Percentiles rank a stretch among this genome's conserved stretches.
Conservation (phyloP, 2,797 vertebrate genomes). For the Gambelia wislizenii region DNA sequence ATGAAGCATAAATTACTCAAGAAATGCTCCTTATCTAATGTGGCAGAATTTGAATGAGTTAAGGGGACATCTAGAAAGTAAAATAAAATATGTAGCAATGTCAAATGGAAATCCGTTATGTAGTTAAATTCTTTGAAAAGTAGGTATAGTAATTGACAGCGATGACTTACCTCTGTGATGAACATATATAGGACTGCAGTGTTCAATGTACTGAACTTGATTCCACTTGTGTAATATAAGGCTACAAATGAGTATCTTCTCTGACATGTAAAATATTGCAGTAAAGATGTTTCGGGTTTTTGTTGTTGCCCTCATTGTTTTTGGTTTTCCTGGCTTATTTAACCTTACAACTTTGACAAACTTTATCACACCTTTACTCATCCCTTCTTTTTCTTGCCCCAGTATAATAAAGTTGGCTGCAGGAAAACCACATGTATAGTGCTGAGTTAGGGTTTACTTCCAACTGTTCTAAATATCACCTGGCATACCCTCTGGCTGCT, state of each 20-base stretch:
- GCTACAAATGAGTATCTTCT: not conserved
- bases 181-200: conserved; percentile 35
- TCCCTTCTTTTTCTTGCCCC: conserved; percentile 27
- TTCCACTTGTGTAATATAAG: conserved; percentile 11
- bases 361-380: conserved; percentile 20
- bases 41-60: conserved; percentile 56
- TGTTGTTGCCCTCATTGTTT: not conserved
- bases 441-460: conserved; percentile 49
- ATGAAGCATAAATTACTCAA: conserved; percentile 62
- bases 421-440: conserved; percentile 9
- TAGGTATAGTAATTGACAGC: conserved; percentile 57
- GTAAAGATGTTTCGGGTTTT: conserved; percentile 30
- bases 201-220: conserved; percentile 47
- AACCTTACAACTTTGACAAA: conserved; percentile 40
- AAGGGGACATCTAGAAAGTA: conserved; percentile 15
- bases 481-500: conserved; percentile 32
- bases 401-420: conserved; percentile 30
- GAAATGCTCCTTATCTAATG: conserved; percentile 63
- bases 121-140: conserved; percentile 48
- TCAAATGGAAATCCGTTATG: conserved; percentile 7
- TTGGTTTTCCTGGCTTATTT: conserved; percentile 6
- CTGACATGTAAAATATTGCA: conserved; percentile 32
- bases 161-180: conserved; percentile 57
- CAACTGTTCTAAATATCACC: conserved; percentile 31
- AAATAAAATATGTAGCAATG: conserved; percentile 32